Evolutionary conservation across 1,140 invertebrate species (phyloP).

Genomic region (Zophobas atratus): DNA sequence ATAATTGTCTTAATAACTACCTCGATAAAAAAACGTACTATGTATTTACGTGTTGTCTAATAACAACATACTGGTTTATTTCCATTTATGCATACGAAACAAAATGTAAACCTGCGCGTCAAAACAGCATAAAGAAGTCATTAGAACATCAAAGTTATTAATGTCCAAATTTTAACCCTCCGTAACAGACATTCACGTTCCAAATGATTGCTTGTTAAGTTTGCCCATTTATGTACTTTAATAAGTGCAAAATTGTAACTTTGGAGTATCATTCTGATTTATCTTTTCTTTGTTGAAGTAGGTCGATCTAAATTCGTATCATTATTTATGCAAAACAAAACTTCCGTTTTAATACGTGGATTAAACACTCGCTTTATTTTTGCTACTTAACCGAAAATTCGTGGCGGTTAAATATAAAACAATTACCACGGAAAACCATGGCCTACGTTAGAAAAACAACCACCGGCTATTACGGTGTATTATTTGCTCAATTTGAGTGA

Average conservation of each 20-base stretch:
- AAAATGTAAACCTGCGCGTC: background rate
- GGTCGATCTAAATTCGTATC: constrained; percentile 38
- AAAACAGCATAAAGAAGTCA: background rate
- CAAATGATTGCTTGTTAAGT: constrained; percentile 23
- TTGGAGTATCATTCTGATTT: constrained; percentile 20
- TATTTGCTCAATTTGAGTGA: background rate
- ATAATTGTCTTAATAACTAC: constrained; percentile 8
- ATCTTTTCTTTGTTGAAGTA: constrained; percentile 33
- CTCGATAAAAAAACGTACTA: background rate
- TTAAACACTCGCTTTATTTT: constrained; percentile 30
- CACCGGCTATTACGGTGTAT: background rate
- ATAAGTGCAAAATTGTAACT: constrained; percentile 25
- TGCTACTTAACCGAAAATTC: constrained; percentile 11
- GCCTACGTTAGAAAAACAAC: background rate
- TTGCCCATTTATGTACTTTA: constrained; percentile 16
- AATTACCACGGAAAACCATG: constrained; percentile 4
- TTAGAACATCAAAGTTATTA: background rate
- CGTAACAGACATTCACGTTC: constrained; percentile 3
- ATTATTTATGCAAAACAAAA: constrained; percentile 41
- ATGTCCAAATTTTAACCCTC: background rate
- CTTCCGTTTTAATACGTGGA: constrained; percentile 4
- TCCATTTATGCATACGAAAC: background rate
- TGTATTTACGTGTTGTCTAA: background rate
- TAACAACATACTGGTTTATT: background rate
- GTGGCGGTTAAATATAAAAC: constrained; percentile 2